Evolutionary conservation across 1,140 invertebrate species (phyloP), one percentile per base, ranked within the genome.

Genomic region (Drosophila ercepeae): DNA sequence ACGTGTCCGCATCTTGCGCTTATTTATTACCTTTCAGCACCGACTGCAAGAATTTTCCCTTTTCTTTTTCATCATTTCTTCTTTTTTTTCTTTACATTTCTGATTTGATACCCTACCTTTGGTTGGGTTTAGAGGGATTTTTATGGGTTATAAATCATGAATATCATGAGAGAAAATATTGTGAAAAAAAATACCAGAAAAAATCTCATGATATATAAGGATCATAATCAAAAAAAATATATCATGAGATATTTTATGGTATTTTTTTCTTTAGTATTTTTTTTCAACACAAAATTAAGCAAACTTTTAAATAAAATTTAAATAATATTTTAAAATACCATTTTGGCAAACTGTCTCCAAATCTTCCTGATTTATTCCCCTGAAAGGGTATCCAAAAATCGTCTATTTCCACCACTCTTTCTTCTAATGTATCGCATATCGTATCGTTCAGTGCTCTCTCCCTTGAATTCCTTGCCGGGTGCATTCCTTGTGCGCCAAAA

Each of bases 1-100:
- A 84, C 81, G 81, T 84, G 81, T 84, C 72, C 77, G 81, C 82
- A 86, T 81, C 82, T 73, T 69, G 76, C 71, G 65, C 73, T 88
- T 88, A 86, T 86, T 86, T 86, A 86, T 86, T 86, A 88, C 81
- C 81, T 86, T 86, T 86, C 81, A 86, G 58, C 81, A 57, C 68
- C 69, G 63, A 61, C 78, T 53, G 45, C 52, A 55, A 67, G 59
- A 73, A 74, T 77, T 82, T 82, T 46, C 55, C 11, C 3, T 58
- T 73, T 42, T 50, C 36, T 63, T 48, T 39, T 54, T 34, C 3
- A 34, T 34, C 11, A 9, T 32, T 36, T 36, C n/a, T n/a, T 36
- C 4, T 16, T 13, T 41, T 29, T 36, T 11, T 11, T 52, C 29
- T 48, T 19, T 36, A 42, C 57, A 52, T 74, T 78, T 60, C 48